Evolutionary conservation across 2,888 invertebrate species (phyloP).

Genomic region (Platycheirus rosarum): DNA sequence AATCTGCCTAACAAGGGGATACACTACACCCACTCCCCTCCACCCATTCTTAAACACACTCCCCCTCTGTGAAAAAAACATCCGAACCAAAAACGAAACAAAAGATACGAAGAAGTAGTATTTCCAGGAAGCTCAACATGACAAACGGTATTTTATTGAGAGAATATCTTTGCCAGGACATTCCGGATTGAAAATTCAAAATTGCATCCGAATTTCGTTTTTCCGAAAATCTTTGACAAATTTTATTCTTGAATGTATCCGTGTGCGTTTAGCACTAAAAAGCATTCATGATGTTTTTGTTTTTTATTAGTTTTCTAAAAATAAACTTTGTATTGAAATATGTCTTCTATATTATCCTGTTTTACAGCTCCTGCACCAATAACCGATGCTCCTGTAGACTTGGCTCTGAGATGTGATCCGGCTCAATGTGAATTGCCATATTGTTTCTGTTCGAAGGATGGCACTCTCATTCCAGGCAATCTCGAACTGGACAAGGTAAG

Average conservation of each 20-base stretch:
- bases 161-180: not conserved
- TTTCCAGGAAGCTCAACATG: slow-evolving; percentile 37
- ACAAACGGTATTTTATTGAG: slow-evolving; percentile 3
- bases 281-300: slow-evolving; percentile 21
- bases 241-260: slow-evolving; percentile 30
- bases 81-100: too few species aligned
- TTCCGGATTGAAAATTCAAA: slow-evolving; percentile 23
- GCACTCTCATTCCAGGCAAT: slow-evolving; percentile 93
- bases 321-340: slow-evolving; percentile 36
- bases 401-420: slow-evolving; percentile 91
- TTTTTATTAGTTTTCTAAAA: not conserved
- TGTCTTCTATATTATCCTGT: not conserved
- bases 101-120: slow-evolving; percentile 43
- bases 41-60: not conserved
- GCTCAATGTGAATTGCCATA: slow-evolving; percentile 91
- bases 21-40: not conserved
- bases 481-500: slow-evolving; percentile 91
- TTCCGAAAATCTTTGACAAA: slow-evolving; percentile 11
- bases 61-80: too few species aligned
- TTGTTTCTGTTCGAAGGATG: slow-evolving; percentile 96
- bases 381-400: slow-evolving; percentile 91
- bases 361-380: slow-evolving; percentile 89
- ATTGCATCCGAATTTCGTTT: slow-evolving; percentile 20
- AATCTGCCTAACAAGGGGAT: slow-evolving; percentile 48
- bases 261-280: slow-evolving; percentile 1